Conservation (phyloP, 2,888 invertebrate genomes). For the Nephrotoma guestfalica region DNA sequence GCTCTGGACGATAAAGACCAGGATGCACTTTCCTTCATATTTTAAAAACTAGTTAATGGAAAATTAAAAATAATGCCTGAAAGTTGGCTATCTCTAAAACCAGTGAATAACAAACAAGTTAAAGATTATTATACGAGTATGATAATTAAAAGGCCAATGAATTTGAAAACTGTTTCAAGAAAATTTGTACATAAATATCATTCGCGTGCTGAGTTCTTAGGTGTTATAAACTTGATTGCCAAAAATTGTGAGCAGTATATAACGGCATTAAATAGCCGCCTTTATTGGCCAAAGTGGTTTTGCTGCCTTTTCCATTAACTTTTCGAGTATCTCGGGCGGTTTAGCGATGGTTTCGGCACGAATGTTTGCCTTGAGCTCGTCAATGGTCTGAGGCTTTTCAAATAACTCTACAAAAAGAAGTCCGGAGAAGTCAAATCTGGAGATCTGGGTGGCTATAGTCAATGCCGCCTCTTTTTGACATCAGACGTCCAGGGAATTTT, state of each 20-base stretch:
- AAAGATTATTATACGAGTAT: slow-evolving; percentile 95
- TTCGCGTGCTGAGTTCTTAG: slow-evolving; percentile 71
- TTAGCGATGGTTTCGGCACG: too few relatives aligned
- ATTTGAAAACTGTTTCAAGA: slow-evolving; percentile 81
- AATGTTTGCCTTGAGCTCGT: too few relatives aligned
- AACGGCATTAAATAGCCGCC: too few relatives aligned
- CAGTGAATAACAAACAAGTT: slow-evolving; percentile 90
- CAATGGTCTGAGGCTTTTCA: too few relatives aligned
- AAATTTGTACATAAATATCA: slow-evolving; percentile 88
- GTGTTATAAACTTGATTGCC: slow-evolving; percentile 76
- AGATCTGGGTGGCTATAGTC: too few relatives aligned
- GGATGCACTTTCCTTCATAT: slow-evolving; percentile 81
- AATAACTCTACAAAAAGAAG: too few relatives aligned
- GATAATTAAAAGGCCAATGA: slow-evolving; percentile 87
- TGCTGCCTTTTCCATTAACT: too few relatives aligned
- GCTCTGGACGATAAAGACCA: slow-evolving; percentile 93
- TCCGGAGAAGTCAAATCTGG: too few relatives aligned
- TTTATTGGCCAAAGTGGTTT: too few relatives aligned
- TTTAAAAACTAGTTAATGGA: slow-evolving; percentile 76
- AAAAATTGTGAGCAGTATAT: slow-evolving; percentile 79
- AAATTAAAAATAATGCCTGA: slow-evolving; percentile 78
- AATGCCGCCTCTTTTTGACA: too few relatives aligned
- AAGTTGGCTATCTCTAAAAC: slow-evolving; percentile 93
- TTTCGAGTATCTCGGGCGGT: too few relatives aligned
- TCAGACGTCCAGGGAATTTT: too few relatives aligned